Evolutionary conservation across 2,888 invertebrate genomes (phyloP).

Genomic region (Mactromeris polynyma): DNA sequence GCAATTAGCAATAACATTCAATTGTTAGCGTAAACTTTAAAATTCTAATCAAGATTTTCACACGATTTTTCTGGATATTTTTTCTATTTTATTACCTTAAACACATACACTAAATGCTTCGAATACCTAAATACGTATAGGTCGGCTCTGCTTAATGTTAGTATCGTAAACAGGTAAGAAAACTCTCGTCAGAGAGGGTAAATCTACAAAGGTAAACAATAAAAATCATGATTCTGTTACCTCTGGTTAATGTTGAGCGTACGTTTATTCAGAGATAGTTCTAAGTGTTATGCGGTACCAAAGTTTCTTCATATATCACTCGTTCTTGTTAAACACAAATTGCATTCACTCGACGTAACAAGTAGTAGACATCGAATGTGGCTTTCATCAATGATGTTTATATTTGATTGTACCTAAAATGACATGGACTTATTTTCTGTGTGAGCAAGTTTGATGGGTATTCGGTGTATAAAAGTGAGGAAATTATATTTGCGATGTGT

Average conservation of each 20-base stretch:
- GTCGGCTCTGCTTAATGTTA: neutral
- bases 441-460: neutral
- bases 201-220: slow-evolving; percentile 15
- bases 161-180: neutral
- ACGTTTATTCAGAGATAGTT: neutral
- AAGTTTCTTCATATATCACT: neutral
- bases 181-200: slow-evolving; percentile 3
- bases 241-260: neutral
- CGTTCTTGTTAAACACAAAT: neutral
- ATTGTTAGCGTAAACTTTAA: no score
- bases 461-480: no score
- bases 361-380: neutral
- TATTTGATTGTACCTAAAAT: no score
- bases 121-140: neutral
- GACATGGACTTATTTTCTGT: neutral
- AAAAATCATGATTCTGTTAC: slow-evolving; percentile 9
- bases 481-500: no score
- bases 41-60: neutral
- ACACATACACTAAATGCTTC: neutral
- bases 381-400: neutral
- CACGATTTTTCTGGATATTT: neutral
- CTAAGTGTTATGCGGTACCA: neutral
- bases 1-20: no score
- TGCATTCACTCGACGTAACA: neutral
- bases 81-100: neutral